phyloP scores from a whole-genome alignment of 2,113 vertebrate species.

The Geococcyx californianus region DNA sequence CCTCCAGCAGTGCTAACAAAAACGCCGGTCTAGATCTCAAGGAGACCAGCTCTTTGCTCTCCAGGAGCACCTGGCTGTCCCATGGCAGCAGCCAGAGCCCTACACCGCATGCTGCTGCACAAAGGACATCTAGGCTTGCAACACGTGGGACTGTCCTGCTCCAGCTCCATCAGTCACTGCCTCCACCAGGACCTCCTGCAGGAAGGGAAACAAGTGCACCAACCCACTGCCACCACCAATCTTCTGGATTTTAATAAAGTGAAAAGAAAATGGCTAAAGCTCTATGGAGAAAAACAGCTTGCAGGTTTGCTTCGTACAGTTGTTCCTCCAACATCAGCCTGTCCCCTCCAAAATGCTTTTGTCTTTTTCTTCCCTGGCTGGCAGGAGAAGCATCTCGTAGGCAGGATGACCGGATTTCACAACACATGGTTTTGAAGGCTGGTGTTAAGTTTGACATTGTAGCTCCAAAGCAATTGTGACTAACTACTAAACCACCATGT shows the following conservation, averaged over 20 bases:
- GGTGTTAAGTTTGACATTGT: constrained; percentile 37
- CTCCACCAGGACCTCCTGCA: background rate
- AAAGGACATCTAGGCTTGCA: background rate
- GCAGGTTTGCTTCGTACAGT: background rate
- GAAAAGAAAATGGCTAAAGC: background rate
- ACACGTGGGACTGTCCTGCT: background rate
- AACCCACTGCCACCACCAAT: background rate
- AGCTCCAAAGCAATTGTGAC: constrained; percentile 47
- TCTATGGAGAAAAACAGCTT: background rate
- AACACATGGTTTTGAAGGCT: background rate
- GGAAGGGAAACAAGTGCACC: background rate
- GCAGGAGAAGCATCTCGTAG: background rate
- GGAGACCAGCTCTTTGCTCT: background rate
- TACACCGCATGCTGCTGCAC: background rate
- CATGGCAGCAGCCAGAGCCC: fast-evolving
- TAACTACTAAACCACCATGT: constrained; percentile 54
- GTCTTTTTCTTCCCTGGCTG: background rate
- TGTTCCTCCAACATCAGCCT: background rate
- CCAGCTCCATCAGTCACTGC: background rate
- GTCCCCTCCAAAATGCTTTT: background rate
- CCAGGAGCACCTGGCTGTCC: background rate
- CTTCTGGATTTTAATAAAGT: background rate
- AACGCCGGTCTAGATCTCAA: background rate
- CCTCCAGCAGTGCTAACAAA: background rate
- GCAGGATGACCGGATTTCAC: background rate